Evolutionary conservation across 1,140 invertebrate genomes (phyloP).

Genomic region (silkworm (Bombyx mori)): ASM3026992v2 NC_085131.1:10648501-10649000

Average conservation of each 20-base stretch:
- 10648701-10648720: constrained; percentile 36
- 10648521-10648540: too few relatives aligned
- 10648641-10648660: constrained; percentile 19
- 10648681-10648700: constrained; percentile 18
- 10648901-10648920: not conserved
- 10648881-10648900: constrained; percentile 6
- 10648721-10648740: constrained; percentile 59
- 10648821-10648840: constrained; percentile 49
- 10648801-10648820: constrained; percentile 38
- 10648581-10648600: not conserved
- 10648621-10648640: constrained; percentile 13
- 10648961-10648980: too few relatives aligned
- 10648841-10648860: constrained; percentile 51
- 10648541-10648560: too few relatives aligned
- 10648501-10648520: too few relatives aligned
- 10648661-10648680: constrained; percentile 9
- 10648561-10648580: too few relatives aligned
- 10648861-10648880: constrained; percentile 34
- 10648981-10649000: too few relatives aligned
- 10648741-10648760: constrained; percentile 60
- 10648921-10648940: too few relatives aligned
- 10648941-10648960: too few relatives aligned
- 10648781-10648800: constrained; percentile 49
- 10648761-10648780: constrained; percentile 41
- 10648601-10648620: constrained; percentile 6